These are phyloP conservation scores for Urocynchramus pylzowi DNA, from an alignment of 2,113 vertebrate genomes.

Conservation along the genomic window DNA sequence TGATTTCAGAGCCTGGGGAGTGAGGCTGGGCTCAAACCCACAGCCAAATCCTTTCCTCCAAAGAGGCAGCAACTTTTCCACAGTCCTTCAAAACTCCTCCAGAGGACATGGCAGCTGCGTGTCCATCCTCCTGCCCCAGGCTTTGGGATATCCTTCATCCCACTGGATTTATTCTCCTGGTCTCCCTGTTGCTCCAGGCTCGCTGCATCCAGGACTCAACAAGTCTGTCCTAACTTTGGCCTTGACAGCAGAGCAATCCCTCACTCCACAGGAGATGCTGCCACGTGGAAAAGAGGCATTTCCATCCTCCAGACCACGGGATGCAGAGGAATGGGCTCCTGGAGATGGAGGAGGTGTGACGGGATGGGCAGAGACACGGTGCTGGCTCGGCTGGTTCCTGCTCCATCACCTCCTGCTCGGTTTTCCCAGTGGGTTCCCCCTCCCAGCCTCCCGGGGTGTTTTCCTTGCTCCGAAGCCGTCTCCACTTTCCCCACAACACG, in stretches of 20 bases:
- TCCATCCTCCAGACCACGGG: background rate
- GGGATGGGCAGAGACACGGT: background rate
- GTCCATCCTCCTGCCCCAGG: background rate
- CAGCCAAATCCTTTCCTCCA: background rate
- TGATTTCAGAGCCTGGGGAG: background rate
- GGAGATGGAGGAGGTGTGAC: background rate
- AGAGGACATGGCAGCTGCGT: background rate
- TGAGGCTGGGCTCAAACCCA: background rate
- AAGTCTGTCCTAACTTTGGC: background rate
- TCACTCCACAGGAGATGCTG: rapidly evolving
- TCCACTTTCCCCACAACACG: conserved; percentile 11
- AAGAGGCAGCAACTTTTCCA: background rate
- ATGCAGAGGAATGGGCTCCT: background rate
- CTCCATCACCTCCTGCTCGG: rapidly evolving
- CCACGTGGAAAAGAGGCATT: background rate
- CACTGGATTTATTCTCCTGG: background rate
- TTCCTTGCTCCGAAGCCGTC: background rate
- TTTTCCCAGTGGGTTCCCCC: background rate
- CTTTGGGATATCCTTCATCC: background rate
- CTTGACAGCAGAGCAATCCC: background rate
- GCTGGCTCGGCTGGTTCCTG: background rate
- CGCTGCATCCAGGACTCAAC: rapidly evolving
- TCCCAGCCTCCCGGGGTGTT: background rate
- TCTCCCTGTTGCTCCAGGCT: background rate
- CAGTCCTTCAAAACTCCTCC: background rate